A percentile compares a stretch with the other conserved stretches of the same genome.
Conservation (phyloP, 2,888 invertebrate genomes). For the Volucella zonaria region DNA sequence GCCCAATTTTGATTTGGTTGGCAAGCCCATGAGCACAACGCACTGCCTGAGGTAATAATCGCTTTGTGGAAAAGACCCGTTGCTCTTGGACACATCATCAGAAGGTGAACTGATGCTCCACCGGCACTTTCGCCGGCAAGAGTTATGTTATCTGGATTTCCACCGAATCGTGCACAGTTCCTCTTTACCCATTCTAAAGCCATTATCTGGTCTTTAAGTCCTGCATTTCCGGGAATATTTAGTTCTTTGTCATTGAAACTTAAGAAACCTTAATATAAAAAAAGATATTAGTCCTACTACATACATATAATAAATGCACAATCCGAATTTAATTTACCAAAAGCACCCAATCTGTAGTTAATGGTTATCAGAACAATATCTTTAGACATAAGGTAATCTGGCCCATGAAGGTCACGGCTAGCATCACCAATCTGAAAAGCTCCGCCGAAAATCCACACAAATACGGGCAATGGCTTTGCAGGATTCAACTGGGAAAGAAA, state of each 20-base stretch:
- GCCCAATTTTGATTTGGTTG: slow-evolving; percentile 75
- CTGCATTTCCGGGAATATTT: slow-evolving; percentile 83
- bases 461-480: slow-evolving; percentile 79
- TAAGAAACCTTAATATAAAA: slow-evolving; percentile 81
- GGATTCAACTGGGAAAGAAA: slow-evolving; percentile 77
- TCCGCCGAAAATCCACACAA: slow-evolving; percentile 84
- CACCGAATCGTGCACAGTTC: slow-evolving; percentile 83
- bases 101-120: slow-evolving; percentile 82
- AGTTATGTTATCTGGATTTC: slow-evolving; percentile 83
- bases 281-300: slow-evolving; percentile 80
- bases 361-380: slow-evolving; percentile 83
- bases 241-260: slow-evolving; percentile 82
- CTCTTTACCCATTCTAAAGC: slow-evolving; percentile 83
- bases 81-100: slow-evolving; percentile 82
- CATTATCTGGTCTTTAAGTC: slow-evolving; percentile 83
- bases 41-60: slow-evolving; percentile 79
- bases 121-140: slow-evolving; percentile 84
- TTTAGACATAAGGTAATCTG: slow-evolving; percentile 83
- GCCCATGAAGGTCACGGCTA: slow-evolving; percentile 81
- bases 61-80: slow-evolving; percentile 81
- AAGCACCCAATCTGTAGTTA: slow-evolving; percentile 83
- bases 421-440: slow-evolving; percentile 83
- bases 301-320: not conserved
- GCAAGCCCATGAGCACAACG: slow-evolving; percentile 78
- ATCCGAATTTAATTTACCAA: slow-evolving; percentile 75